These are phyloP conservation scores for Pseudomyrmex gracilis DNA, from an alignment of 1,140 invertebrate genomes.

Conservation along the genomic window DNA sequence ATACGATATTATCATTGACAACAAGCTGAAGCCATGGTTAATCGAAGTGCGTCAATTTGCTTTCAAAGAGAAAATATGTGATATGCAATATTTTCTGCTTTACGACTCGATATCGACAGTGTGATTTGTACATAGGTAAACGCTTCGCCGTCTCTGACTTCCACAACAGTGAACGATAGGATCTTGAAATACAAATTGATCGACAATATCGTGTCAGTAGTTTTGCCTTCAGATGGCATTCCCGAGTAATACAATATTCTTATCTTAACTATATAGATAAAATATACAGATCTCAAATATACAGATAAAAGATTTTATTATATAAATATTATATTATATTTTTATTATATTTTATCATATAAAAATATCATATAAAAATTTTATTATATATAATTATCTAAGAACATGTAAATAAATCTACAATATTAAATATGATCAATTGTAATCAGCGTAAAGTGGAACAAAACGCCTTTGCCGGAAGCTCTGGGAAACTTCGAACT, in stretches of 20 bases:
- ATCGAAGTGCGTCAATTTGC: conserved; percentile 87
- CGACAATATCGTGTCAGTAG: conserved; percentile 96
- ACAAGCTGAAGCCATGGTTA: conserved; percentile 94
- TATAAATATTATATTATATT: not conserved
- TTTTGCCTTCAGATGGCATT: conserved; percentile 94
- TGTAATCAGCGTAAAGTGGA: conserved; percentile 92
- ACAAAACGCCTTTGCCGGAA: conserved; percentile 93
- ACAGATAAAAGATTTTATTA: not conserved
- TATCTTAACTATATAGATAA: too few relatives aligned
- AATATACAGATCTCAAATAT: too few relatives aligned
- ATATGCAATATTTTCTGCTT: too few relatives aligned
- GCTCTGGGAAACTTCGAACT: conserved; percentile 95
- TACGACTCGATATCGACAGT: not conserved
- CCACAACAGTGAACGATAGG: conserved; percentile 97
- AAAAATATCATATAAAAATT: not conserved
- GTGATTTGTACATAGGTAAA: conserved; percentile 90
- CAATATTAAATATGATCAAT: conserved; percentile 11
- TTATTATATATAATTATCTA: not conserved
- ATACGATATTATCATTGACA: conserved; percentile 95
- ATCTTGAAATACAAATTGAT: conserved; percentile 98
- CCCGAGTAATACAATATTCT: conserved; percentile 89
- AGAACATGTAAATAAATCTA: not conserved
- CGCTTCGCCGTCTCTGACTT: conserved; percentile 97
- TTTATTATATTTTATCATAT: not conserved
- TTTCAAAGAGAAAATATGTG: not conserved